Conservation (phyloP, 2,888 invertebrate species). For the Zootermopsis nevadensis region DNA sequence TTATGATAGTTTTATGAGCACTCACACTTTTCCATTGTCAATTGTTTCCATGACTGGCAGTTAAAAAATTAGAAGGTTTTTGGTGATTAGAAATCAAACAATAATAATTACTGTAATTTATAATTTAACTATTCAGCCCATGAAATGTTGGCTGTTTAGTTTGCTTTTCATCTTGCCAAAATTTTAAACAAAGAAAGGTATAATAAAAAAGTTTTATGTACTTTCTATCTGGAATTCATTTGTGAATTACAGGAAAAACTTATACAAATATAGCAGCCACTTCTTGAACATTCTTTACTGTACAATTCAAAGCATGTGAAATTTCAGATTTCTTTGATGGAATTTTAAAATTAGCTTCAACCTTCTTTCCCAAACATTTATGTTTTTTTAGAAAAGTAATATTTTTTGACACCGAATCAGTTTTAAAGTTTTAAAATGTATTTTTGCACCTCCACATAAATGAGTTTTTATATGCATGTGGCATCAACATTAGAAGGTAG, state of each 20-base stretch:
- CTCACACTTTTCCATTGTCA: constrained; percentile 42
- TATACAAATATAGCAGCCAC: constrained; percentile 16
- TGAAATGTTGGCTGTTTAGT: neutral
- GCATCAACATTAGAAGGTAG: neutral
- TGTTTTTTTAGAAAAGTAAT: neutral
- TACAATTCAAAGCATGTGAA: neutral
- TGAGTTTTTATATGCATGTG: neutral
- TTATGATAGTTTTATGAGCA: constrained; percentile 42
- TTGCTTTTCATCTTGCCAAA: constrained; percentile 2
- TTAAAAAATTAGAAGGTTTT: constrained; percentile 27
- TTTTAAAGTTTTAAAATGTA: neutral
- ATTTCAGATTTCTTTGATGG: neutral
- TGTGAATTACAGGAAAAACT: constrained; percentile 35
- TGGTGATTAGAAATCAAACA: constrained; percentile 25
- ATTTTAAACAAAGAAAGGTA: constrained; percentile 26
- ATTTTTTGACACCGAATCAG: neutral
- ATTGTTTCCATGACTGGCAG: constrained; percentile 32
- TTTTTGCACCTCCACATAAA: constrained; percentile 12
- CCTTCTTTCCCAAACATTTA: neutral
- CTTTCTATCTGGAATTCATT: constrained; percentile 26
- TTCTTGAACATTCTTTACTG: constrained; percentile 7
- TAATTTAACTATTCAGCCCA: constrained; percentile 9
- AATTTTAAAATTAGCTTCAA: neutral
- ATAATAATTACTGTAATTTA: constrained; percentile 23
- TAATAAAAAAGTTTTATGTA: constrained; percentile 12